A percentile compares a stretch with the other conserved stretches of the same genome.
Conservation (phyloP, 2,113 vertebrate genomes). For the Emydura subglobosa region DNA sequence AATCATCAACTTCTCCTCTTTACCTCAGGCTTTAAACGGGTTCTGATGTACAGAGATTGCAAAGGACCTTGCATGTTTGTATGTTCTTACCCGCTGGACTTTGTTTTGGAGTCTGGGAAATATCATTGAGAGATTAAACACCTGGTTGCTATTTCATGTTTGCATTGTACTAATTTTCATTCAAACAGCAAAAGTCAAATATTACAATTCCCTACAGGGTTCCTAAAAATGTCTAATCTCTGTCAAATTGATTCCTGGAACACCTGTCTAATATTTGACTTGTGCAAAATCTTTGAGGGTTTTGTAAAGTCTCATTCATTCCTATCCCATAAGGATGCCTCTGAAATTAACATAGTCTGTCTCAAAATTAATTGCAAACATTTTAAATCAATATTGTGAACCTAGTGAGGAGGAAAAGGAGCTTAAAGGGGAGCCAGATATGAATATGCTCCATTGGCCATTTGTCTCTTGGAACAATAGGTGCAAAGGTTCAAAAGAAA, state of each 20-base stretch:
- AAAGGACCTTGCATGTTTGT: neutral
- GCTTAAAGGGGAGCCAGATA: neutral
- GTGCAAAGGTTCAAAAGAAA: neutral
- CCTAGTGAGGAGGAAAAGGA: neutral
- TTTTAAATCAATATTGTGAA: neutral
- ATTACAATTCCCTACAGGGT: neutral
- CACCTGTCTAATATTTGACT: neutral
- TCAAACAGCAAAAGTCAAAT: neutral
- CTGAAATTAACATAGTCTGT: neutral
- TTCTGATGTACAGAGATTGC: neutral
- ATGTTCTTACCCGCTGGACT: neutral
- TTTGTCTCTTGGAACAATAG: neutral
- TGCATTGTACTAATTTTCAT: neutral
- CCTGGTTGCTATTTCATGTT: neutral
- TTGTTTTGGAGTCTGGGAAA: neutral
- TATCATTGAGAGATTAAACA: neutral
- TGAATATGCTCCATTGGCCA: neutral
- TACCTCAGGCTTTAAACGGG: neutral
- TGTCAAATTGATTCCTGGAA: neutral
- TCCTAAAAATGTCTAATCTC: neutral
- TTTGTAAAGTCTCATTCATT: neutral
- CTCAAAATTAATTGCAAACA: neutral
- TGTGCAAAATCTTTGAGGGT: neutral
- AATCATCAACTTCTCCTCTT: neutral
- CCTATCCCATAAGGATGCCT: neutral